Base-by-base conservation (phyloP, 2,113 vertebrate genomes). In the Brachypteracias leptosomus region DNA sequence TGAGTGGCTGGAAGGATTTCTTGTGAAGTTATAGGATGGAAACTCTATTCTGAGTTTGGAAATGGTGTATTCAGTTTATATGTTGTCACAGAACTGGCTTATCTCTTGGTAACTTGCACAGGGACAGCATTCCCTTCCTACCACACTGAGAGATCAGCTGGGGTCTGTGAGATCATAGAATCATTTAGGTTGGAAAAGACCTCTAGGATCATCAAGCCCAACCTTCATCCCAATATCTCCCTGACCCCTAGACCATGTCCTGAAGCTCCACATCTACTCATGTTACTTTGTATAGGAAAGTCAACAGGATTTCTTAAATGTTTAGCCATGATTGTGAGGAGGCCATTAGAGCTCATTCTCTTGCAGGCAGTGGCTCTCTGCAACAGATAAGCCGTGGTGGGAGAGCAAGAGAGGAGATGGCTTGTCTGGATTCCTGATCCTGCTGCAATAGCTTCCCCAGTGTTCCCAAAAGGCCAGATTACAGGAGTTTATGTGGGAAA, bases 391-490 rank as follows among this genome's bases (percentile, higher is more conserved):
- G 49, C 24, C 33, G 38, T 0, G 1, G 15, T 13, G 61, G 31
- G 42, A 70, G 28, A 36, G 29, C 19, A 46, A 52, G 25, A 7
- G 5, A 36, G 47, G 29, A 55, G 52, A 25, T 10, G 26, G 10
- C 31, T 75, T 75, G 20, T 68, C 36, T 68, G 72, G 67, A 38
- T n/a, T 57, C 44, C 49, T 0, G 0, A 1, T 70, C 66, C 44
- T 16, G 8, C 58, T 57, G 31, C 3, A 15, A 12, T 8, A 36
- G 49, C 26, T 92, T 72, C n/a, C 15, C 15, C 0, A 1, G 0
- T n/a, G 3, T 65, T 59, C 54, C 25, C 12, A 15, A 46, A 35
- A 55, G 28, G 35, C 19, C 44, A n/a, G 11, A 4, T 49, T 31
- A 46, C 3, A 15, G 38, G 38, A 58, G 22, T 3, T 8, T 11